phyloP scores from a whole-genome alignment of 2,113 vertebrate genomes.

The Forbesichthys agassizii region DNA sequence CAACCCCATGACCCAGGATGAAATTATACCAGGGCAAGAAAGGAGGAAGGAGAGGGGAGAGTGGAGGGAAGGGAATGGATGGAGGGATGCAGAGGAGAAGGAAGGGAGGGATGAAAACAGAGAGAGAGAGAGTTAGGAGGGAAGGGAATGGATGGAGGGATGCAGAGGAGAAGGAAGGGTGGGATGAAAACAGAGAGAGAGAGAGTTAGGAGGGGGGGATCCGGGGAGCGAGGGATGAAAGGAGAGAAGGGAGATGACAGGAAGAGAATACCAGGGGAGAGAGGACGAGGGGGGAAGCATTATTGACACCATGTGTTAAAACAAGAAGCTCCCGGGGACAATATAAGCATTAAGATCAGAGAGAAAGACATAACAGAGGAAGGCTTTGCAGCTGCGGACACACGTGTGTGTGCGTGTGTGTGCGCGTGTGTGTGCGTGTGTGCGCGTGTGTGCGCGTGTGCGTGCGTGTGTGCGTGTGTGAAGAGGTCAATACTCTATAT shows the following conservation, averaged over 20 bases:
- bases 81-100: neutral
- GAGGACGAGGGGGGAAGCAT: slow-evolving; percentile 39
- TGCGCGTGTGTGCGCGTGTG: neutral
- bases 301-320: slow-evolving; percentile 75
- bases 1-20: slow-evolving; percentile 40
- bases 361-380: slow-evolving; percentile 15
- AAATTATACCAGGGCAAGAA: slow-evolving; percentile 7
- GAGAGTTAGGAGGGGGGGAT: neutral
- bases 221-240: neutral
- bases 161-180: neutral
- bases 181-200: neutral
- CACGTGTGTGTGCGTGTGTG: neutral
- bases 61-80: neutral
- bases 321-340: slow-evolving; percentile 67
- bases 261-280: neutral
- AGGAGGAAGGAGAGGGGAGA: slow-evolving; percentile 5
- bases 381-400: slow-evolving; percentile 59
- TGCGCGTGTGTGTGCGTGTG: slow-evolving; percentile 7
- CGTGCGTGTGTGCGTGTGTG: slow-evolving; percentile 12
- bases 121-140: neutral
- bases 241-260: neutral
- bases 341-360: slow-evolving; percentile 64
- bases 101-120: neutral
- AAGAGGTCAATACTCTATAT: slow-evolving; percentile 46
- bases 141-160: neutral